Conservation (phyloP, 2,797 vertebrate genomes). For the Coilia nasus region DNA sequence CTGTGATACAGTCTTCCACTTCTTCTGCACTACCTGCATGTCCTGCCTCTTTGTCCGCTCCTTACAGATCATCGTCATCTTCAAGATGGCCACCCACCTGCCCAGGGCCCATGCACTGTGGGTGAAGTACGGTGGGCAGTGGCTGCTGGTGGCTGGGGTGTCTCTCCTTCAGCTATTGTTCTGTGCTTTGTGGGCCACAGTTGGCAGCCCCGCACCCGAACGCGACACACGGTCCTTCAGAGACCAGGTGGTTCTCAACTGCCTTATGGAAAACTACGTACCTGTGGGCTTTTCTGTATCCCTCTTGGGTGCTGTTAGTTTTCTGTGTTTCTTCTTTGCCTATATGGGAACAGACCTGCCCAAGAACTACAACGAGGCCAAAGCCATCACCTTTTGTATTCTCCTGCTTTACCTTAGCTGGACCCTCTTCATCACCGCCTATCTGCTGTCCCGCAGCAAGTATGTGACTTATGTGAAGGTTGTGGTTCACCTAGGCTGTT, state of each 20-base stretch:
- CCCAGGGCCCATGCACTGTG: conserved; percentile 73
- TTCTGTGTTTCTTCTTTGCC: conserved; percentile 77
- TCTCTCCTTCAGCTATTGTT: conserved; percentile 64
- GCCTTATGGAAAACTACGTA: conserved; percentile 41
- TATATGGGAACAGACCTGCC: conserved; percentile 87
- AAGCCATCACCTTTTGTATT: conserved; percentile 84
- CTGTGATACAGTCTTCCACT: conserved; percentile 62
- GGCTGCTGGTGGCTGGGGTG: conserved; percentile 65
- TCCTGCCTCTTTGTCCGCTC: conserved; percentile 80
- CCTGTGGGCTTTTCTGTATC: background rate
- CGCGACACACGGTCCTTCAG: conserved; percentile 57
- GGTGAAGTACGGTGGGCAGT: conserved; percentile 74
- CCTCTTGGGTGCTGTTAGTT: conserved; percentile 51
- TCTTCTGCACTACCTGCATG: conserved; percentile 77
- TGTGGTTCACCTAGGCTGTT: conserved; percentile 62
- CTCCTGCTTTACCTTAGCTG: conserved; percentile 78
- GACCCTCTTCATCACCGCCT: conserved; percentile 68
- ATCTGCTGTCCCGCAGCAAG: conserved; percentile 61
- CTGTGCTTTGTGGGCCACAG: conserved; percentile 52
- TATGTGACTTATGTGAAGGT: conserved; percentile 58
- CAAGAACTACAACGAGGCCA: conserved; percentile 87
- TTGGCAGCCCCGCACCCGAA: conserved; percentile 57
- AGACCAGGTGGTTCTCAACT: conserved; percentile 72
- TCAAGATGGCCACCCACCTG: conserved; percentile 79
- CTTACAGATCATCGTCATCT: conserved; percentile 84